Evolutionary conservation across 2,888 invertebrate genomes (phyloP).

Genomic region (Lochmaea capreae): DNA sequence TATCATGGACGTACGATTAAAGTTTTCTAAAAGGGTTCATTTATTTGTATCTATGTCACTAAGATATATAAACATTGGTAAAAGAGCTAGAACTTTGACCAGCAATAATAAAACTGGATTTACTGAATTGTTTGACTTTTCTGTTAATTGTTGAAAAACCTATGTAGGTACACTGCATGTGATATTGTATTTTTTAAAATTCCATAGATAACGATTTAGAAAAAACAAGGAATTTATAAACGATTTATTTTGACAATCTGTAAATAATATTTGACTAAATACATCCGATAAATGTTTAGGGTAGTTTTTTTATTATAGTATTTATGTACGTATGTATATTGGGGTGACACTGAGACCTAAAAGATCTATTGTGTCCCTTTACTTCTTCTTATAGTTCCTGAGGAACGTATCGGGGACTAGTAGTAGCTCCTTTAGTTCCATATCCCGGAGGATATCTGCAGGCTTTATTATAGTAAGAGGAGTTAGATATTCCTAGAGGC

Average conservation of each 20-base stretch:
- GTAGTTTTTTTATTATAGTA: too few relatives aligned
- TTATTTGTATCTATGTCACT: not conserved
- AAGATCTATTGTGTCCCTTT: too few relatives aligned
- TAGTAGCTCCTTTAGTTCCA: too few relatives aligned
- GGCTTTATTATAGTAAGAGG: too few relatives aligned
- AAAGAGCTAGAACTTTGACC: not conserved
- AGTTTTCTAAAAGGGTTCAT: too few relatives aligned
- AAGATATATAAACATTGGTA: not conserved
- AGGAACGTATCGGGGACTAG: too few relatives aligned
- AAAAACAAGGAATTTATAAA: not conserved
- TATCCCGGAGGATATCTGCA: too few relatives aligned
- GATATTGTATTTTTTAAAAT: constrained; percentile 32
- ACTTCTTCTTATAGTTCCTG: too few relatives aligned
- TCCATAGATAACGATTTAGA: not conserved
- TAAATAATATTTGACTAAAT: constrained; percentile 17
- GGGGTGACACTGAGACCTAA: too few relatives aligned
- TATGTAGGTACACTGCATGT: constrained; percentile 37
- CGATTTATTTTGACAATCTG: constrained; percentile 2
- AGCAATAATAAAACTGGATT: not conserved
- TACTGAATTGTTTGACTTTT: not conserved
- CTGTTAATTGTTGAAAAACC: constrained; percentile 2
- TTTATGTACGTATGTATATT: too few relatives aligned
- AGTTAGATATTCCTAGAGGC: too few relatives aligned
- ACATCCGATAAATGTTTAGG: not conserved
- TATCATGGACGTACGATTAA: too few relatives aligned